A percentile compares a stretch with the other conserved stretches of the same genome.
These are phyloP conservation scores for Drosophila austrosaltans DNA, from an alignment of 2,888 invertebrate genomes.

Conservation along the genomic window DNA sequence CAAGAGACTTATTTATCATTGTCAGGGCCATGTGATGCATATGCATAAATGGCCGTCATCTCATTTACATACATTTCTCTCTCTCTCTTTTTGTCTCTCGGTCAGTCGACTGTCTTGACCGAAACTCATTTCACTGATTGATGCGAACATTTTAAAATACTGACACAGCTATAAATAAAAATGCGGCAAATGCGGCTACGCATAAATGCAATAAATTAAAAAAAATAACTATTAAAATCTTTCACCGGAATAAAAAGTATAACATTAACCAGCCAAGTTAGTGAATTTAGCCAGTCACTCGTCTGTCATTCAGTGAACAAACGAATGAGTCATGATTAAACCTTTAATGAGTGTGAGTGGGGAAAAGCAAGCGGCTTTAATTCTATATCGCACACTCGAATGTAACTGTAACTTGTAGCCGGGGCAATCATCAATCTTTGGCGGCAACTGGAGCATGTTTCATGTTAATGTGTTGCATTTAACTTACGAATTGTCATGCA, in stretches of 20 bases:
- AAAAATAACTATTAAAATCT: slow-evolving; percentile 59
- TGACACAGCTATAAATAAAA: slow-evolving; percentile 69
- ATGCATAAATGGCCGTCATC: slow-evolving; percentile 53
- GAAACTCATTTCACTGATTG: slow-evolving; percentile 74
- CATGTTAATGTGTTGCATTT: slow-evolving; percentile 55
- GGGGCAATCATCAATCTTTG: slow-evolving; percentile 45
- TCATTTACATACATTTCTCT: slow-evolving; percentile 42
- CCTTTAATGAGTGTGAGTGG: slow-evolving; percentile 21
- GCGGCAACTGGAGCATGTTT: slow-evolving; percentile 32
- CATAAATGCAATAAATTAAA: slow-evolving; percentile 70
- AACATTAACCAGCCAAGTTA: not conserved
- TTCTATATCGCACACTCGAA: not conserved
- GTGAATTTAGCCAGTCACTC: slow-evolving; percentile 30
- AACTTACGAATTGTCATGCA: slow-evolving; percentile 56
- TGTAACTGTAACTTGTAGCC: slow-evolving; percentile 37
- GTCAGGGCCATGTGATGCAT: slow-evolving; percentile 55
- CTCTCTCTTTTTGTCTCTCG: slow-evolving; percentile 47
- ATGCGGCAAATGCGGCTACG: slow-evolving; percentile 59
- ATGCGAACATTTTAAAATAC: slow-evolving; percentile 65
- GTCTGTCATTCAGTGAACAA: slow-evolving; percentile 11
- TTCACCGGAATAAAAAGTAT: slow-evolving; percentile 46
- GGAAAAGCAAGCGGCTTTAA: not conserved
- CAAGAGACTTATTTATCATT: slow-evolving; percentile 64
- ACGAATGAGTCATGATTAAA: slow-evolving; percentile 47
- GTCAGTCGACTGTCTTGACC: slow-evolving; percentile 44